These are phyloP conservation scores for Leguminivora glycinivorella DNA, from an alignment of 1,140 invertebrate species.

Conservation along the genomic window DNA sequence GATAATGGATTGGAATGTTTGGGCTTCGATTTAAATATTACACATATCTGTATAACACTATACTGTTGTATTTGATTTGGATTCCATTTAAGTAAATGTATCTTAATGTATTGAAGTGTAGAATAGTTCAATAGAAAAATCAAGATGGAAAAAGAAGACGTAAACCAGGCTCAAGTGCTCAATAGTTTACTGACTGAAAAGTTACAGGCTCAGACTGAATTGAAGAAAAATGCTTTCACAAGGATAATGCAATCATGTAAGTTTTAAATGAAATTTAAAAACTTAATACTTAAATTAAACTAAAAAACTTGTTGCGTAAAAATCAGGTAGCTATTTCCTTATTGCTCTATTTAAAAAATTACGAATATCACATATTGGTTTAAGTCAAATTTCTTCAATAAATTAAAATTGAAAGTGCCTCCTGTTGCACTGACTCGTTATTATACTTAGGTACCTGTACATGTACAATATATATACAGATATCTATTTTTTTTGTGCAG, in stretches of 20 bases:
- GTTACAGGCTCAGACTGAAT: neutral
- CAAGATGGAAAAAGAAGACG: neutral
- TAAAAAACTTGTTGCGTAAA: too few species aligned
- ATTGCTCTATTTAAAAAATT: too few species aligned
- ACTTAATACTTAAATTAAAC: too few species aligned
- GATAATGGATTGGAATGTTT: neutral
- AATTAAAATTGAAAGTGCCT: too few species aligned
- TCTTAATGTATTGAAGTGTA: neutral
- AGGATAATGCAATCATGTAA: slow-evolving; percentile 14
- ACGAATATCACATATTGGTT: too few species aligned
- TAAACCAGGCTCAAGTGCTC: neutral
- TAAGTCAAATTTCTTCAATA: too few species aligned
- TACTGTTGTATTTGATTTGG: neutral
- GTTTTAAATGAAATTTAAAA: neutral
- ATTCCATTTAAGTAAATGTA: neutral
- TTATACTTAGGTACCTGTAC: too few species aligned
- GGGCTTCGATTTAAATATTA: neutral
- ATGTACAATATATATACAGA: too few species aligned
- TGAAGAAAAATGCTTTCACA: neutral
- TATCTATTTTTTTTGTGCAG: too few species aligned
- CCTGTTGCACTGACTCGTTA: too few species aligned
- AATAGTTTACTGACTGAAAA: neutral
- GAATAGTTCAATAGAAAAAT: neutral
- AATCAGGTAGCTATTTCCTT: too few species aligned
- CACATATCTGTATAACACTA: neutral